A percentile compares a stretch with the other conserved stretches of the same genome.
These are phyloP conservation scores for Typhlomys cinereus DNA, from an alignment of 2,113 vertebrate genomes.

Conservation along the genomic window DNA sequence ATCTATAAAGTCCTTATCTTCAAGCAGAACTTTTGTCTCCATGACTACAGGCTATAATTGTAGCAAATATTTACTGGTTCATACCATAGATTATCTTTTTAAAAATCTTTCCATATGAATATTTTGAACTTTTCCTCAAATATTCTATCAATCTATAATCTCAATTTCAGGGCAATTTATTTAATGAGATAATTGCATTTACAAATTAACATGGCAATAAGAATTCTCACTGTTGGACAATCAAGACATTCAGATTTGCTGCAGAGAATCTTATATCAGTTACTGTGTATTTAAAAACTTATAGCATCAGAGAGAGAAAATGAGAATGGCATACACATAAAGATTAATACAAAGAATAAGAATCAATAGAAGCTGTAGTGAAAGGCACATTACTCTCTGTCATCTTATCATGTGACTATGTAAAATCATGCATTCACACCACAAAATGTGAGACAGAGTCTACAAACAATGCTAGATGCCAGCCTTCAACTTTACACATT, in stretches of 20 bases:
- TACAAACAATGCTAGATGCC: neutral
- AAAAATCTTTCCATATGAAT: neutral
- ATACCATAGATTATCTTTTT: neutral
- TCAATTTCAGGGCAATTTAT: neutral
- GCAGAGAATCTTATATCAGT: neutral
- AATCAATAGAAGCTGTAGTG: neutral
- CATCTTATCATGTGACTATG: neutral
- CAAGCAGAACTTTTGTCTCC: neutral
- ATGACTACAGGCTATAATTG: neutral
- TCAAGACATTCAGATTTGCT: neutral
- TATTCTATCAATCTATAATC: neutral
- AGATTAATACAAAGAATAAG: neutral
- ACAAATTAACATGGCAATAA: neutral
- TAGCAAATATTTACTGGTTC: neutral
- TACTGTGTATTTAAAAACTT: too few relatives aligned
- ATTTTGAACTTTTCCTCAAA: neutral
- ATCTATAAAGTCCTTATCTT: neutral
- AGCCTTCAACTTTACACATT: neutral
- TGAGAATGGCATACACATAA: too few relatives aligned
- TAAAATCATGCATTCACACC: neutral
- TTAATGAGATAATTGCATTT: neutral
- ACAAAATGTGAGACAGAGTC: neutral
- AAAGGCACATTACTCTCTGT: rapidly evolving
- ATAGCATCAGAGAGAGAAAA: too few relatives aligned
- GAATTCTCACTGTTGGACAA: neutral